Evolutionary conservation across 2,888 invertebrate species (phyloP).

Genomic region (Synanthedon tipuliformis): DNA sequence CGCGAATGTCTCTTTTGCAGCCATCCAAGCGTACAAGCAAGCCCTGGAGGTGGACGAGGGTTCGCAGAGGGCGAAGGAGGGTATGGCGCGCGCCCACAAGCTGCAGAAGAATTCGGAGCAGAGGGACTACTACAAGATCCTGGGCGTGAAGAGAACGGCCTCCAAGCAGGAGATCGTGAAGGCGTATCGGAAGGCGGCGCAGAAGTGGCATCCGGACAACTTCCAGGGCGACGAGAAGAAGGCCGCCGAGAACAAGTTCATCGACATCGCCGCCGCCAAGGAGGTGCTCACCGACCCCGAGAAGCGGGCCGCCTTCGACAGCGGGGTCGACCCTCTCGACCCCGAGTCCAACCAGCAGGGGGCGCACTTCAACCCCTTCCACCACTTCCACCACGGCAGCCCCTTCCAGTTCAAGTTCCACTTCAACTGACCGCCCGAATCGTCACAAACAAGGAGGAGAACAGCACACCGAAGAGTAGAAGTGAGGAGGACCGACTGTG

Average conservation of each 20-base stretch:
- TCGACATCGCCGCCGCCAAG: slow-evolving; percentile 98
- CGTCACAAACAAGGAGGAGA: too few relatives aligned
- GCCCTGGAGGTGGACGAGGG: slow-evolving; percentile 87
- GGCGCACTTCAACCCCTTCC: slow-evolving; percentile 79
- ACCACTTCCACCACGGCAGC: slow-evolving; percentile 85
- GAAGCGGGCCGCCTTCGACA: slow-evolving; percentile 93
- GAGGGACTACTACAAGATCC: slow-evolving; percentile 97
- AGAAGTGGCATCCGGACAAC: slow-evolving; percentile 99
- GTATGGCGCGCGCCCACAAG: slow-evolving; percentile 87
- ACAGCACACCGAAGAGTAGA: too few relatives aligned
- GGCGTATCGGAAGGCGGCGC: slow-evolving; percentile 96
- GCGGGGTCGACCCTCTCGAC: slow-evolving; percentile 96
- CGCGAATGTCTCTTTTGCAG: slow-evolving; percentile 65
- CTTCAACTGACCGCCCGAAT: slow-evolving; percentile 76
- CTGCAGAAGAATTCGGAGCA: slow-evolving; percentile 92
- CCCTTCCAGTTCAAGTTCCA: slow-evolving; percentile 98
- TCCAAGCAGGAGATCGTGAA: slow-evolving; percentile 93
- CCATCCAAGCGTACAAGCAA: slow-evolving; percentile 86
- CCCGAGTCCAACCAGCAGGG: slow-evolving; percentile 79
- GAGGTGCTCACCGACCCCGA: slow-evolving; percentile 91
- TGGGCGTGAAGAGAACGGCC: slow-evolving; percentile 91
- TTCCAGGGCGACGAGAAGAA: slow-evolving; percentile 91
- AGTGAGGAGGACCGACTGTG: too few relatives aligned
- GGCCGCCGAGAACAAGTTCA: slow-evolving; percentile 95
- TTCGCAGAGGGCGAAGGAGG: slow-evolving; percentile 87